phyloP scores from a whole-genome alignment of 2,888 invertebrate species.

The Glyphotaelius pellucidus region DNA sequence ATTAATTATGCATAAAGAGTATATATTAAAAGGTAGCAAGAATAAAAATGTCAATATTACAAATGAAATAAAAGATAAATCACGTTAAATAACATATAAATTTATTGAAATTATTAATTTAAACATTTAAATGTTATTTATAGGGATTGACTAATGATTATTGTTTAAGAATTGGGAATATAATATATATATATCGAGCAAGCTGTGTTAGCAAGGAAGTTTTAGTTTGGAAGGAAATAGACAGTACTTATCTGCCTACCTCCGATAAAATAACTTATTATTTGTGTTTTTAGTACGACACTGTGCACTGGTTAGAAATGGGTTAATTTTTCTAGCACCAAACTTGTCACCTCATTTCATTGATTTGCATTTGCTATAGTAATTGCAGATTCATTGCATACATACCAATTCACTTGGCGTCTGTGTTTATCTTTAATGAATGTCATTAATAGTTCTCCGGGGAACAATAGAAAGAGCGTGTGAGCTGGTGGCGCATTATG shows the following conservation, averaged over 20 bases:
- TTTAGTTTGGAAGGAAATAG: no score
- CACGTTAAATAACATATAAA: no score
- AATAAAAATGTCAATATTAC: no score
- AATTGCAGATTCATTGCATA: not conserved
- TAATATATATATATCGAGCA: no score
- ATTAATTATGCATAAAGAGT: no score
- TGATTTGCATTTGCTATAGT: not conserved
- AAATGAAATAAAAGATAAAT: no score
- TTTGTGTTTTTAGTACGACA: not conserved
- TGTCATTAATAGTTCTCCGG: not conserved
- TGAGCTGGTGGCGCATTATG: not conserved
- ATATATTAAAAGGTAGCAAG: no score
- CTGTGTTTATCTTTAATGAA: not conserved
- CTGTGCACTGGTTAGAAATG: not conserved
- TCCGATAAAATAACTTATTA: not conserved
- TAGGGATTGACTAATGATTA: no score
- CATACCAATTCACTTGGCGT: not conserved
- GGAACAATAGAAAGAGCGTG: slow-evolving; percentile 25
- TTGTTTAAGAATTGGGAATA: no score
- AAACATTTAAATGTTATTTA: no score
- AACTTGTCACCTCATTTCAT: not conserved
- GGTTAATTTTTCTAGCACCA: not conserved
- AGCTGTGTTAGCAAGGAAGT: no score
- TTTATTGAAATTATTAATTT: no score
- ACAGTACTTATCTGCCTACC: not conserved